Percentiles rank a stretch among this genome's conserved stretches.
Conservation (phyloP, 2,113 vertebrate genomes). For the Myiozetetes cayanensis region DNA sequence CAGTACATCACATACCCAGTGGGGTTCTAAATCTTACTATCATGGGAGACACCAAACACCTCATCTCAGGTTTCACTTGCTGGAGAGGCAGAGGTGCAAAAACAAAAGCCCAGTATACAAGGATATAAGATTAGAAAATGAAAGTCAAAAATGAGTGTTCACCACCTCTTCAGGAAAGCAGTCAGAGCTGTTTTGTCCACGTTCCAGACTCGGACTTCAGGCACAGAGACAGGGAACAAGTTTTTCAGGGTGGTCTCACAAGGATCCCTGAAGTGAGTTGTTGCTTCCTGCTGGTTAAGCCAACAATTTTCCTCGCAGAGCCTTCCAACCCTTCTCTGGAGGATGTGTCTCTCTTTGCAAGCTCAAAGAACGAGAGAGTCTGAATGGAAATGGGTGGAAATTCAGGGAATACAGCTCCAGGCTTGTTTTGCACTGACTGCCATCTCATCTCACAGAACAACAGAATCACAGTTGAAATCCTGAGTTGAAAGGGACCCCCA, state of each 20-base stretch:
- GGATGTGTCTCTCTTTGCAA: not conserved
- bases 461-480: not conserved
- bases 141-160: not conserved
- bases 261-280: not conserved
- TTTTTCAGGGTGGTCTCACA: not conserved
- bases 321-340: not conserved
- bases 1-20: not conserved
- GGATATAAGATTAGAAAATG: not conserved
- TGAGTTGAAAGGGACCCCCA: not conserved
- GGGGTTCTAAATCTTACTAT: not conserved
- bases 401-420: not conserved
- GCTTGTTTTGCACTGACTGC: not conserved
- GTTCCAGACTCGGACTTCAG: not conserved
- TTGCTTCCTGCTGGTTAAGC: not conserved
- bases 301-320: not conserved
- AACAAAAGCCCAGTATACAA: not conserved
- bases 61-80: not conserved
- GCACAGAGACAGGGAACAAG: not conserved
- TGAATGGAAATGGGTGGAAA: not conserved
- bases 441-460: not conserved
- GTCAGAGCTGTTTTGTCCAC: not conserved
- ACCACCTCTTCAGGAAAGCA: not conserved
- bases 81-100: not conserved
- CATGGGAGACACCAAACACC: not conserved
- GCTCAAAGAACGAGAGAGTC: not conserved